Conservation (phyloP, 1,140 invertebrate genomes). For the Octopus bimaculoides region DNA sequence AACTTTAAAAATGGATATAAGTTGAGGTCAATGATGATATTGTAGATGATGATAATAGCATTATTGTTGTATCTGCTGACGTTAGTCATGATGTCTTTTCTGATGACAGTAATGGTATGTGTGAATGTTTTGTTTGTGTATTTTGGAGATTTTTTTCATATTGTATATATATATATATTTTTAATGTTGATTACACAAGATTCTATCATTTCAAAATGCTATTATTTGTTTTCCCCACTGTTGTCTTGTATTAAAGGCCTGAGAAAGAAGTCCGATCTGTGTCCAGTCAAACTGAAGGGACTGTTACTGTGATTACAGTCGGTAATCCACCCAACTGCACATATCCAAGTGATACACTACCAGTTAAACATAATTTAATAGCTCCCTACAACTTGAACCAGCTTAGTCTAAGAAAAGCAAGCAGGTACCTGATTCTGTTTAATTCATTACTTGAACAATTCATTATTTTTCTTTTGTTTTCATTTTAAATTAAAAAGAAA, state of each 20-base stretch:
- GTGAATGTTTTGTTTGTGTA: too few species aligned
- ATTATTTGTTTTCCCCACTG: neutral
- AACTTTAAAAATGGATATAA: too few species aligned
- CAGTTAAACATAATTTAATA: conserved; percentile 31
- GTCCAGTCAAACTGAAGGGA: conserved; percentile 53
- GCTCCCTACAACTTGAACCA: conserved; percentile 39
- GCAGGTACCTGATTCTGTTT: conserved; percentile 20
- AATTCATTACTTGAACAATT: too few species aligned
- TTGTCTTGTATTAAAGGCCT: conserved; percentile 13
- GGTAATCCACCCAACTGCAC: conserved; percentile 45
- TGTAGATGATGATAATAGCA: too few species aligned
- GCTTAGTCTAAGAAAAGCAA: conserved; percentile 37
- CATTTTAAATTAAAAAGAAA: too few species aligned
- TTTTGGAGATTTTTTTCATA: neutral
- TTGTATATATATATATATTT: neutral
- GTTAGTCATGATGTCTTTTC: too few species aligned
- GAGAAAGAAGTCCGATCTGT: conserved; percentile 45
- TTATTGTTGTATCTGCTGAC: too few species aligned
- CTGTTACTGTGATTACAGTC: conserved; percentile 52
- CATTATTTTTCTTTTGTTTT: too few species aligned
- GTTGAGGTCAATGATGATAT: too few species aligned
- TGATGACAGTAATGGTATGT: too few species aligned
- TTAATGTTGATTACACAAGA: neutral
- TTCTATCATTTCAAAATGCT: neutral
- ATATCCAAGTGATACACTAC: conserved; percentile 41